Conservation (phyloP, 2,113 vertebrate genomes). For the Cebus imitator region DNA sequence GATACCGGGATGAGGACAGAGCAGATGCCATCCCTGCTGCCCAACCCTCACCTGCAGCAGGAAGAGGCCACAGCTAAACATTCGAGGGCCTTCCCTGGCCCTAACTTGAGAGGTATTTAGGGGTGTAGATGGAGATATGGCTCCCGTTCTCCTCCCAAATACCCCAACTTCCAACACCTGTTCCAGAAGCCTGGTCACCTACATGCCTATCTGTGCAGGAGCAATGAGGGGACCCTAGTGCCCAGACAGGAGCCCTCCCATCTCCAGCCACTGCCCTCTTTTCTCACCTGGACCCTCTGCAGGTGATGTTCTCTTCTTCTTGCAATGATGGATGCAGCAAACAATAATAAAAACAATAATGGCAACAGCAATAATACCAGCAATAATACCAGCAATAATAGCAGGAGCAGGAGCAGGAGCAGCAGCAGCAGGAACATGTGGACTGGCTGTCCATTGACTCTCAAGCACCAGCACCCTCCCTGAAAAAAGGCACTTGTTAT, state of each 20-base stretch:
- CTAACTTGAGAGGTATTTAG: background rate
- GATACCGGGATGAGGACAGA: background rate
- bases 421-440: accelerated
- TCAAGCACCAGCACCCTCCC: accelerated
- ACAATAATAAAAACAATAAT: accelerated
- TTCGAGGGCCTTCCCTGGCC: background rate
- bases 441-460: accelerated
- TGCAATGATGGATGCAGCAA: accelerated
- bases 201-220: background rate
- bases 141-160: background rate
- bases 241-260: background rate
- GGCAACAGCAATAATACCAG: no score
- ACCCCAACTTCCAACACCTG: no score
- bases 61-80: background rate
- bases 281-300: background rate
- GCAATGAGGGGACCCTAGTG: accelerated
- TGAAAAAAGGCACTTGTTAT: background rate
- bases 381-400: accelerated
- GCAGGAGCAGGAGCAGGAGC: accelerated
- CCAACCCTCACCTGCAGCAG: background rate
- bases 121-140: background rate
- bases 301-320: background rate
- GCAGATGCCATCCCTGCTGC: accelerated
- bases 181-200: background rate
- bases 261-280: no score